These are phyloP conservation scores for Centropyge bicolor DNA, from an alignment of 2,797 vertebrate species.

Conservation along the genomic window DNA sequence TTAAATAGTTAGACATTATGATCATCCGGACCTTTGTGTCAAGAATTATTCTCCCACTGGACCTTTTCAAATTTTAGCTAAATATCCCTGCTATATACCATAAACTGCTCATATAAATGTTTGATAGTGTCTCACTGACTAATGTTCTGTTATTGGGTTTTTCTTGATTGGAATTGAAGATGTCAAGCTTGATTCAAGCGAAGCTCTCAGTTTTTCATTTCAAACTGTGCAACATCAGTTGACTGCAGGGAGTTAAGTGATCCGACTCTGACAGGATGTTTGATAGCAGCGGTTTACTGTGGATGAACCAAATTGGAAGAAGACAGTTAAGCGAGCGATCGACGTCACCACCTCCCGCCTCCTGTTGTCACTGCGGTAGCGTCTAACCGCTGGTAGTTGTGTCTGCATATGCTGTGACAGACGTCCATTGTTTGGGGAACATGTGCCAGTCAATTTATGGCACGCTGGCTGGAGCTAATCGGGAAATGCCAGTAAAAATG, in stretches of 20 bases:
- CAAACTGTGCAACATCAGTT: conserved; percentile 12
- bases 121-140: conserved; percentile 32
- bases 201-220: conserved; percentile 53
- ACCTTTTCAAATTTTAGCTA: too few species aligned
- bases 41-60: too few species aligned
- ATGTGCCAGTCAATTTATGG: conserved; percentile 52
- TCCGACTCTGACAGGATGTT: conserved; percentile 43
- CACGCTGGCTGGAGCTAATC: conserved; percentile 51
- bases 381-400: conserved; percentile 7
- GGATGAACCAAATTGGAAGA: conserved; percentile 48
- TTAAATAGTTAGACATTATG: too few species aligned
- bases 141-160: conserved; percentile 16
- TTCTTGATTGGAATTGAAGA: conserved; percentile 47
- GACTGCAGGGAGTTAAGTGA: conserved; percentile 45
- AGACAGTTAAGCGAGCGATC: conserved; percentile 43
- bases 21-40: too few species aligned
- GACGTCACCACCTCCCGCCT: conserved; percentile 2
- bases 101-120: conserved; percentile 21
- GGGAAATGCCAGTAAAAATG: conserved; percentile 55
- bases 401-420: conserved; percentile 36
- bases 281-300: conserved; percentile 29
- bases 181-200: conserved; percentile 46
- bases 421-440: conserved; percentile 57
- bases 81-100: too few species aligned
- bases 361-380: conserved; percentile 24